phyloP scores from a whole-genome alignment of 2,888 invertebrate species.

The Erynnis tages region DNA sequence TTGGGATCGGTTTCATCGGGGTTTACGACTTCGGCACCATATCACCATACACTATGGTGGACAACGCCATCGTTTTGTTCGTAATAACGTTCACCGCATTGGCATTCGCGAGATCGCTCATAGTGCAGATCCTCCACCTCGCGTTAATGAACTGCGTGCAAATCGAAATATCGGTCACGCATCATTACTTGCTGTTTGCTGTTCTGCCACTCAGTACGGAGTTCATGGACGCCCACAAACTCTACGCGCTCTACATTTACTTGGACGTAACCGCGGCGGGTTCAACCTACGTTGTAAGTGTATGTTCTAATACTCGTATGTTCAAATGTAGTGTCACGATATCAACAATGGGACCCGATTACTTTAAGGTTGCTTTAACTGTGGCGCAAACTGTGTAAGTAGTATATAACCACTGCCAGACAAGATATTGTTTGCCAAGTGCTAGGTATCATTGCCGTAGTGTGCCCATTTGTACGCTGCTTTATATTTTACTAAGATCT shows the following conservation, averaged over 20 bases:
- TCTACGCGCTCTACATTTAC: constrained; percentile 54
- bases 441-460: no score
- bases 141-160: constrained; percentile 46
- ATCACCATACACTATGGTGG: constrained; percentile 57
- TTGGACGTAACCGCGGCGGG: constrained; percentile 46
- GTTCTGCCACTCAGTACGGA: constrained; percentile 56
- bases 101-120: constrained; percentile 52
- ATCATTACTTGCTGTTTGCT: constrained; percentile 54
- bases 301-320: no score
- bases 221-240: constrained; percentile 50
- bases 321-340: no score
- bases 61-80: constrained; percentile 58
- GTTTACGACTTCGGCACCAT: constrained; percentile 56
- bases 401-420: no score
- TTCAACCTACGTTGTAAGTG: constrained; percentile 49
- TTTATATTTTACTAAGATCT: no score
- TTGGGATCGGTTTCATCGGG: constrained; percentile 59
- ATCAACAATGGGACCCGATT: no score
- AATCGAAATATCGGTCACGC: constrained; percentile 35
- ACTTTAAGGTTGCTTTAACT: no score
- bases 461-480: not conserved
- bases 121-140: constrained; percentile 47
- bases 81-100: constrained; percentile 45
- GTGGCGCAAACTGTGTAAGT: no score
- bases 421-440: no score